Evolutionary conservation across 2,797 vertebrate species (phyloP).

Genomic region (Ptychobarbus kaznakovi): DNA sequence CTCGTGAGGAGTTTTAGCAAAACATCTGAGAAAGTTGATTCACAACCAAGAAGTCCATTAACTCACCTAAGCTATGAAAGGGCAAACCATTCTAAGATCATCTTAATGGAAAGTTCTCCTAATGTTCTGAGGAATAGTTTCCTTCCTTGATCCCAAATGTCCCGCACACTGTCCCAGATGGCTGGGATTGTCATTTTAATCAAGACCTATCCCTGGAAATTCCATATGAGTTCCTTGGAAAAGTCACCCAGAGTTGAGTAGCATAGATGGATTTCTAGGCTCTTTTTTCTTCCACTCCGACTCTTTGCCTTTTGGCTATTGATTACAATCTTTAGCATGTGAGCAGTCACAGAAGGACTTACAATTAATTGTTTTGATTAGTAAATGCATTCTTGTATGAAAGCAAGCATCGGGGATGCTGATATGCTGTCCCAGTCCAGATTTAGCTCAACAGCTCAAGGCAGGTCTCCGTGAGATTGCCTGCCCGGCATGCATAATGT

Average conservation of each 20-base stretch:
- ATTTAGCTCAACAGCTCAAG: slow-evolving; percentile 57
- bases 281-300: neutral
- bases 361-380: slow-evolving; percentile 28
- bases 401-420: slow-evolving; percentile 38
- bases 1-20: neutral
- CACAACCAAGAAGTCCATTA: neutral
- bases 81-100: slow-evolving; percentile 15
- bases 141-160: neutral
- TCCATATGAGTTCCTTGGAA: slow-evolving; percentile 41
- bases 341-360: slow-evolving; percentile 8
- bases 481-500: slow-evolving; percentile 73
- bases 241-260: neutral
- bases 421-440: slow-evolving; percentile 53
- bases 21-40: neutral
- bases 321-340: neutral
- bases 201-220: slow-evolving; percentile 56
- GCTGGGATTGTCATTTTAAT: slow-evolving; percentile 58
- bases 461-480: slow-evolving; percentile 60
- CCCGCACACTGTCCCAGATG: slow-evolving; percentile 55
- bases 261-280: neutral
- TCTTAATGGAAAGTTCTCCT: slow-evolving; percentile 25
- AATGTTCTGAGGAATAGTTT: slow-evolving; percentile 1
- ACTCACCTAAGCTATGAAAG: neutral
- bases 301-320: slow-evolving; percentile 7
- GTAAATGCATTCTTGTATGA: slow-evolving; percentile 46